Evolutionary conservation across 2,113 vertebrate species (phyloP).

Genomic region (Prolemur simus): DNA sequence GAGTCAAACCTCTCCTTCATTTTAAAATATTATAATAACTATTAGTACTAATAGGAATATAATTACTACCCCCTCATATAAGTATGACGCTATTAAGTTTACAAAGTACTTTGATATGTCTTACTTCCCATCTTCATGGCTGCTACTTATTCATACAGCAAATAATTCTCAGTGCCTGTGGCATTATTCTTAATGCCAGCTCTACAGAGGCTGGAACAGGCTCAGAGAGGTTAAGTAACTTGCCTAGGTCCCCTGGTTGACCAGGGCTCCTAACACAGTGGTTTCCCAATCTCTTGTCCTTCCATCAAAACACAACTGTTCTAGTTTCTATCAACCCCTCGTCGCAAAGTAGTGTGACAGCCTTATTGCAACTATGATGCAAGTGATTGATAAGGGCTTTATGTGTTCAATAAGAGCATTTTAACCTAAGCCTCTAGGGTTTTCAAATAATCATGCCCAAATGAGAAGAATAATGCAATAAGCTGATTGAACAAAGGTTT

Average conservation of each 20-base stretch:
- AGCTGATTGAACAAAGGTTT: not conserved
- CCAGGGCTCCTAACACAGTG: not conserved
- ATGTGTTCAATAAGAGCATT: not conserved
- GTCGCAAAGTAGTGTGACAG: not conserved
- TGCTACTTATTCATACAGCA: not conserved
- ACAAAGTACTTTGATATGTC: not conserved
- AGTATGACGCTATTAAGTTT: not conserved
- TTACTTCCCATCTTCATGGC: not conserved
- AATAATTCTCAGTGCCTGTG: not conserved
- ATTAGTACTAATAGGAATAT: not conserved
- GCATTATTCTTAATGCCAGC: not conserved
- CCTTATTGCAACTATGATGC: not conserved
- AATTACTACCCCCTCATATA: not conserved
- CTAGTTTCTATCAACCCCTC: not conserved
- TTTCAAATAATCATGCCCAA: not conserved
- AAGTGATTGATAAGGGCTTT: not conserved
- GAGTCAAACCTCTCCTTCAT: not conserved
- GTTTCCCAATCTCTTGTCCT: not conserved
- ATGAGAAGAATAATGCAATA: not conserved
- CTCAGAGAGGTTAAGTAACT: not conserved
- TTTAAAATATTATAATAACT: not conserved
- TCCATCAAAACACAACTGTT: not conserved
- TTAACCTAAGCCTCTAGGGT: not conserved
- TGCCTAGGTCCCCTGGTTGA: not conserved
- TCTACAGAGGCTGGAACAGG: not conserved